Percentiles rank a stretch among this genome's conserved stretches.
phyloP scores from a whole-genome alignment of 2,113 vertebrate species.

The Tilapia sparmanii region DNA sequence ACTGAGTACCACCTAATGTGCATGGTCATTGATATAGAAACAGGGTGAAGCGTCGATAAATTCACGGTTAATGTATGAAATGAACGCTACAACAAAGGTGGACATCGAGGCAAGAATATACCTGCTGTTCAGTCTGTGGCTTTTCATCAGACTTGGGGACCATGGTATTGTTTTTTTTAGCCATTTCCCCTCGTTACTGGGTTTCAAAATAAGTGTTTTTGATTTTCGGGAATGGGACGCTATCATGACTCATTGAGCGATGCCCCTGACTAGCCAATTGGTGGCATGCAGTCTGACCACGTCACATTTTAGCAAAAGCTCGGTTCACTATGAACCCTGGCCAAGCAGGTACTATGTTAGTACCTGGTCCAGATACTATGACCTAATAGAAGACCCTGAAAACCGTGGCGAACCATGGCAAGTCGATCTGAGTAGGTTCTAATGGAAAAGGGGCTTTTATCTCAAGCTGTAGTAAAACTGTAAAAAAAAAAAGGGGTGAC shows the following conservation, averaged over 20 bases:
- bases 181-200: not conserved
- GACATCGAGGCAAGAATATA: not conserved
- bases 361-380: not conserved
- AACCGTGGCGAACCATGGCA: fast-evolving
- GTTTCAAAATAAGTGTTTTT: not conserved
- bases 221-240: not conserved
- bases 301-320: not conserved
- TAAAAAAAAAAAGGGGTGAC: not conserved
- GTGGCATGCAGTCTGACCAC: not conserved
- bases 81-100: not conserved
- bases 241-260: not conserved
- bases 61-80: not conserved
- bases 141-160: not conserved
- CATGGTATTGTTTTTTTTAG: not conserved
- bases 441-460: not conserved
- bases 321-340: not conserved
- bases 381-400: not conserved
- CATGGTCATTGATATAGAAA: not conserved
- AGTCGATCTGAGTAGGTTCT: not conserved
- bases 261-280: not conserved
- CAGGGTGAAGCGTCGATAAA: fast-evolving
- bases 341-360: not conserved
- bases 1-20: not conserved
- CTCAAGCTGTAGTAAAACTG: not conserved
- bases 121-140: not conserved